Percentiles rank a stretch among this genome's conserved stretches.
phyloP scores from a whole-genome alignment of 2,888 invertebrate genomes.

The Cybosia mesomella region DNA sequence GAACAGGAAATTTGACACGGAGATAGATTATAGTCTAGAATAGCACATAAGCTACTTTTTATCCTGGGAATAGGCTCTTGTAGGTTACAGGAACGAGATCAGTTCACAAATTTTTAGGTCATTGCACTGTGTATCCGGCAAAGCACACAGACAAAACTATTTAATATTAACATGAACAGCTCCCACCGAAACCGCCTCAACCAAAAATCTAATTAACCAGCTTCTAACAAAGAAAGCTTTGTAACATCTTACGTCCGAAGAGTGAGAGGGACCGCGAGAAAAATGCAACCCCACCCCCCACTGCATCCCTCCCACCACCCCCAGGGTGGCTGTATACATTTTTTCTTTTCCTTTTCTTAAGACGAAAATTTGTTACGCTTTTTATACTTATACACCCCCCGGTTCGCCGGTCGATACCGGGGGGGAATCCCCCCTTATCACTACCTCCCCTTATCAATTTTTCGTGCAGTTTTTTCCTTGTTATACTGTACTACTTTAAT shows the following conservation, averaged over 20 bases:
- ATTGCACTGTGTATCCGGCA: background rate
- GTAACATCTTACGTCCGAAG: constrained; percentile 82
- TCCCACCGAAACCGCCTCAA: constrained; percentile 41
- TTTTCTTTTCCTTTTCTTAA: constrained; percentile 87
- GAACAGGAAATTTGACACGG: too few species aligned
- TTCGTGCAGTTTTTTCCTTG: constrained; percentile 79
- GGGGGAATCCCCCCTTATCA: constrained; percentile 68
- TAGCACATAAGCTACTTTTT: too few species aligned
- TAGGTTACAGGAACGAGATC: background rate
- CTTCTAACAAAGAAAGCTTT: constrained; percentile 81
- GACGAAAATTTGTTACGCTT: constrained; percentile 88
- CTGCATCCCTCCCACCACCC: constrained; percentile 54
- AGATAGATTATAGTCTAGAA: too few species aligned
- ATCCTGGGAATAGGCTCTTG: background rate
- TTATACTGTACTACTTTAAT: constrained; percentile 71
- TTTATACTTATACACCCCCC: constrained; percentile 82
- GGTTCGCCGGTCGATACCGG: constrained; percentile 78
- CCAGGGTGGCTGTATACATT: constrained; percentile 83
- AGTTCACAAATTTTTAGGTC: background rate
- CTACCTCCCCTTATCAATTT: constrained; percentile 84
- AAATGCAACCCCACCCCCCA: constrained; percentile 71
- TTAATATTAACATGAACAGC: constrained; percentile 28
- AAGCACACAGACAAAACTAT: constrained; percentile 10
- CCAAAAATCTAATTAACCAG: constrained; percentile 74
- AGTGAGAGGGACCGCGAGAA: constrained; percentile 77